These are phyloP conservation scores for Papilio machaon DNA, from an alignment of 1,140 invertebrate species.

Conservation along the genomic window DNA sequence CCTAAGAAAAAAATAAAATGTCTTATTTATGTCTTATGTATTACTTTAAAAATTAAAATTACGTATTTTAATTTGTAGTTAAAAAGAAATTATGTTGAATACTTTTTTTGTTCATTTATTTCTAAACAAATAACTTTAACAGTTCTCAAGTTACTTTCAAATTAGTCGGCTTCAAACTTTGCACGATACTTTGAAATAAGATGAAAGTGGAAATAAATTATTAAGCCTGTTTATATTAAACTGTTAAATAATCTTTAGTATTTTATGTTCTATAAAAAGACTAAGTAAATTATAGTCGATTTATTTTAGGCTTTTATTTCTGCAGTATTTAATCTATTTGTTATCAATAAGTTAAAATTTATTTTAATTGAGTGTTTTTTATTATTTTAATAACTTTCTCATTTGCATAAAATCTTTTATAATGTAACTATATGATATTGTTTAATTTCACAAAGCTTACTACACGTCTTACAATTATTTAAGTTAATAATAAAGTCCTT, in stretches of 20 bases:
- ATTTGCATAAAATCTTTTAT: too few species aligned
- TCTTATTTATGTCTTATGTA: too few species aligned
- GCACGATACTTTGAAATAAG: not conserved
- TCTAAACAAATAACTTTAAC: not conserved
- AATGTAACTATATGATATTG: too few species aligned
- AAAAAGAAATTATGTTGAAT: not conserved
- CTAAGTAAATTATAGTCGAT: not conserved
- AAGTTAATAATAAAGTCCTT: not conserved
- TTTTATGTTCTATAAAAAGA: not conserved
- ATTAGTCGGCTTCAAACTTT: slow-evolving; percentile 2
- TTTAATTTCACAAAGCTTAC: not conserved
- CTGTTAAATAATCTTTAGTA: slow-evolving; percentile 1
- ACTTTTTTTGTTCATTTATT: not conserved
- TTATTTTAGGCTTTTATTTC: not conserved
- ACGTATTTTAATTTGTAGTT: not conserved
- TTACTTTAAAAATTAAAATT: too few species aligned
- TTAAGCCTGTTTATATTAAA: slow-evolving; percentile 6
- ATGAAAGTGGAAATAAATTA: slow-evolving; percentile 1
- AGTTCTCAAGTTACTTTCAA: slow-evolving; percentile 18
- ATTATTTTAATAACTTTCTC: too few species aligned
- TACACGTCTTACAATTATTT: not conserved
- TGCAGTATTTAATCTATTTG: not conserved
- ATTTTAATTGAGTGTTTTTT: too few species aligned
- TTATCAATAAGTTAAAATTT: too few species aligned
- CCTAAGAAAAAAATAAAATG: too few species aligned